Base-by-base conservation (phyloP, 2,888 invertebrate species). In the Spisula subtruncata region DNA sequence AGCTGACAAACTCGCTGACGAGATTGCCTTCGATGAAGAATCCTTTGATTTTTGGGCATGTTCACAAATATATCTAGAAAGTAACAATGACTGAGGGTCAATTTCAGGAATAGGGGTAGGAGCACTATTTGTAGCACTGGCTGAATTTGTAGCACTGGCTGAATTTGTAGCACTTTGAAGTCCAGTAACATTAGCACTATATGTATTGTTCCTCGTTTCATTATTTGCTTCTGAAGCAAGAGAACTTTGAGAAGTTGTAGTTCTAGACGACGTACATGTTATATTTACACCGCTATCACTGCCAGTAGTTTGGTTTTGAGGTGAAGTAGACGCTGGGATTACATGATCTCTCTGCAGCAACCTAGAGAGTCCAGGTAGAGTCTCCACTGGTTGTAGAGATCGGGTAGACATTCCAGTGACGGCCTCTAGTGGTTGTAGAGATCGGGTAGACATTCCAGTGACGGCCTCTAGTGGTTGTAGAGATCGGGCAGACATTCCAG, bases 11-110 rank as follows among this genome's bases (percentile, higher is more conserved):
- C 20, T 29, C 66, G 46, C 14, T 14, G 56, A 41, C 16, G 84
- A 48, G 18, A n/a, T 2, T 35, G 83, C 1, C 32, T 71, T 48
- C 25, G 71, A 12, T 20, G 83, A 46, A 6, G 66, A 25, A 16
- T 81, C 81, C n/a, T 66, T 66, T 16, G 83, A 29, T 83, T 83
- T 83, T n/a, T 83, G 71, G 12, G 51, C 25, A 14, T 56, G 80
- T 16, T 29, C 75, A 46, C 87, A 84, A 35, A 90, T 56, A 85
- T 81, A 90, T 83, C 85, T 54, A 25, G 89, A 80, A 0, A 90
- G 46, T 46, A 83, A 51, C 32, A 75, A 32, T 2, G 87, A 80
- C 0, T 32, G 51, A 18, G 83, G 51, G 14, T 41, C 75, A 35
- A 54, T 35, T 56, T 56, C 56, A 29, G 60, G 54, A 16, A 32